Evolutionary conservation across 1,140 invertebrate genomes (phyloP), one percentile per base, ranked within the genome.

Genomic region (Ylistrum balloti): DNA sequence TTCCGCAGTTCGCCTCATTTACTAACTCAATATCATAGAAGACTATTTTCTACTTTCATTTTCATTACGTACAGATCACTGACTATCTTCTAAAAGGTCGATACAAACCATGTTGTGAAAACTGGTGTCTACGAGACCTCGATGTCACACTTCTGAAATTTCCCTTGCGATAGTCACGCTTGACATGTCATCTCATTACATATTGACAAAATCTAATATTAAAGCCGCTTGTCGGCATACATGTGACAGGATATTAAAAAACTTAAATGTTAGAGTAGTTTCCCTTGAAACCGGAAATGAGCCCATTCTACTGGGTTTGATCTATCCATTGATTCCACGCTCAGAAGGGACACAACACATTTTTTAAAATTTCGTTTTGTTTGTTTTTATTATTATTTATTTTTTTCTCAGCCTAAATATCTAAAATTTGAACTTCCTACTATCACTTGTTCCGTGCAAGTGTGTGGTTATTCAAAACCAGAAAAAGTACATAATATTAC

Each of bases 241-340:
- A n/a, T 74, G 56, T 28, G 56, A 74, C 56, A 74, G 56, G 56
- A 74, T 74, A 74, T 74, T 74, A 74, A 74, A 74, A 74, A 74
- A 5, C 17, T 28, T 7, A 5, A 74, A 1, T 28, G n/a, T 74
- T 74, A 74, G 56, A 74, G 56, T 74, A 28, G 11, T n/a, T 74
- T 74, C 56, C 56, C 56, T 17, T 74, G 22, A n/a, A n/a, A 28
- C 56, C n/a, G 56, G 56, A 74, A 74, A n/a, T 74, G 22, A 74
- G 56, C 10, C 35, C 13, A 5, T 13, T 7, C 35, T 38, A 38
- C 5, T 5, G 35, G 35, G 35, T 13, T 38, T 38, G 35, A 5
- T n/a, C n/a, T n/a, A n/a, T n/a, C n/a, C n/a, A n/a, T n/a, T n/a
- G n/a, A n/a, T n/a, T n/a, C n/a, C n/a, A n/a, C n/a, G n/a, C n/a